Conservation (phyloP, 2,888 invertebrate species). For the Philaethria dido region DNA sequence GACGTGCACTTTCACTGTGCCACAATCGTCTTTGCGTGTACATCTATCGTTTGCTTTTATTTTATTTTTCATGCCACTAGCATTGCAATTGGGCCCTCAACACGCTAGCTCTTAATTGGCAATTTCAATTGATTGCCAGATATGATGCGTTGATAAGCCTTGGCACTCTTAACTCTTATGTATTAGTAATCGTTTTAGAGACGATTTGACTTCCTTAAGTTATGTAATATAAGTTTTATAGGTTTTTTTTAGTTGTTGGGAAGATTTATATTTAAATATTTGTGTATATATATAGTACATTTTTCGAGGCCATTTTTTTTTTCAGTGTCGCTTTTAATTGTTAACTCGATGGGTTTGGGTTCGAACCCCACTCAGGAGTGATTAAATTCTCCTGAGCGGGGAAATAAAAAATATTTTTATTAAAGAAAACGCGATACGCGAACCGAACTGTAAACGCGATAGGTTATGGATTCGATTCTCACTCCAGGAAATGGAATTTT, state of each 20-base stretch:
- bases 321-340: too few relatives aligned
- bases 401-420: too few relatives aligned
- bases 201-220: conserved; percentile 15
- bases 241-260: too few relatives aligned
- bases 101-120: conserved; percentile 58
- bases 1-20: conserved; percentile 44
- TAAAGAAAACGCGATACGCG: too few relatives aligned
- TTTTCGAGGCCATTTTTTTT: too few relatives aligned
- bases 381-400: too few relatives aligned
- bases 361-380: too few relatives aligned
- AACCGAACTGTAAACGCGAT: too few relatives aligned
- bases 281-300: too few relatives aligned
- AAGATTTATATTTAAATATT: background rate
- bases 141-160: conserved; percentile 44
- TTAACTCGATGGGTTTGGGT: too few relatives aligned
- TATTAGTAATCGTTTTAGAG: conserved; percentile 31
- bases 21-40: conserved; percentile 47
- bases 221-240: conserved; percentile 10
- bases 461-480: too few relatives aligned
- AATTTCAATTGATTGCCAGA: conserved; percentile 65
- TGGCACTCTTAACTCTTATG: conserved; percentile 57
- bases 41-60: conserved; percentile 43
- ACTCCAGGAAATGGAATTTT: too few relatives aligned
- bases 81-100: conserved; percentile 48
- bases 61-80: conserved; percentile 47